phyloP scores from a whole-genome alignment of 2,888 invertebrate species.

The Glyphotaelius pellucidus region DNA sequence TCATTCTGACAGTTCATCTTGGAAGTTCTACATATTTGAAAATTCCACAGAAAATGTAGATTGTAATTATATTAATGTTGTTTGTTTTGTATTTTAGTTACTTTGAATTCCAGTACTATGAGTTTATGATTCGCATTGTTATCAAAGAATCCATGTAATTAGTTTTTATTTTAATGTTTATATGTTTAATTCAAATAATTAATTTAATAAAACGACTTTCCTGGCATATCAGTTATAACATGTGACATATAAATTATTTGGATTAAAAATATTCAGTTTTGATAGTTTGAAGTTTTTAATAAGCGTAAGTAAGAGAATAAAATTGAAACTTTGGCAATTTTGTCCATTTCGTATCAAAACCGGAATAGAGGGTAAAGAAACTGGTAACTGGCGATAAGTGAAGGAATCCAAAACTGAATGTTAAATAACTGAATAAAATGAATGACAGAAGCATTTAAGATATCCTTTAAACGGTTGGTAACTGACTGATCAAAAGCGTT shows the following conservation, averaged over 20 bases:
- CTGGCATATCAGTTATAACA: neutral
- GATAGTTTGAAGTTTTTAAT: neutral
- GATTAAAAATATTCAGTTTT: neutral
- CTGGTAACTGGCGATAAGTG: neutral
- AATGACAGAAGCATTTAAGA: neutral
- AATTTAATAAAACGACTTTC: neutral
- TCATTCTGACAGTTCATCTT: conserved; percentile 23
- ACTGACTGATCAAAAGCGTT: no score
- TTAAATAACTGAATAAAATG: neutral
- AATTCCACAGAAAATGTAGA: neutral
- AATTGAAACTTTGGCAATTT: neutral
- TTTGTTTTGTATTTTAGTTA: neutral
- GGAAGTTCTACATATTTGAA: neutral
- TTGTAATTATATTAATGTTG: neutral
- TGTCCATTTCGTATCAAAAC: neutral
- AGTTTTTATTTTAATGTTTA: neutral
- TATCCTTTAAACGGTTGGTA: no score
- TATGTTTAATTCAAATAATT: neutral
- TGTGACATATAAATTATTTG: neutral
- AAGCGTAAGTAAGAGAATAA: neutral
- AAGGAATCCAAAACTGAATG: neutral
- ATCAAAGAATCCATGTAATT: neutral
- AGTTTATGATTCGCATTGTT: neutral
- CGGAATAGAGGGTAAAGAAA: neutral
- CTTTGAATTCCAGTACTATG: neutral